These are phyloP conservation scores for Orthonyx spaldingii DNA, from an alignment of 2,113 vertebrate genomes.

Conservation along the genomic window DNA sequence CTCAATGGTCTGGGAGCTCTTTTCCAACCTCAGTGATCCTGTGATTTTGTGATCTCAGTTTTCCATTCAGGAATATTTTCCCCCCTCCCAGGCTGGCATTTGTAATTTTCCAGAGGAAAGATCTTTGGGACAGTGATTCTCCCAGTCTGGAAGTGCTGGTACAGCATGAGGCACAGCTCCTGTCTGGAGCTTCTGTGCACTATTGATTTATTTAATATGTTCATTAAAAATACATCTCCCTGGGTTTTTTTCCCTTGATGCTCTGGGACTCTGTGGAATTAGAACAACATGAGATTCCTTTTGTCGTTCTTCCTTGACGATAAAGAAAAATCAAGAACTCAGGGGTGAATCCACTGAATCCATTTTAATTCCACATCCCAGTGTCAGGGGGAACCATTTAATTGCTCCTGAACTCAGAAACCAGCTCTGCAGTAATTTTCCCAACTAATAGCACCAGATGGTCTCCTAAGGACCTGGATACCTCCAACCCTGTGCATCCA, in stretches of 20 bases:
- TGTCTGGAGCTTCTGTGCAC: neutral
- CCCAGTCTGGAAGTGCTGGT: neutral
- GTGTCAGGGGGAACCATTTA: neutral
- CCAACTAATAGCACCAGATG: neutral
- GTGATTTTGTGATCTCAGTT: neutral
- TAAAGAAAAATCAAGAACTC: neutral
- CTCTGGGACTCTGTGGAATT: neutral
- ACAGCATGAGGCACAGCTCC: rapidly evolving
- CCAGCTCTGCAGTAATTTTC: neutral
- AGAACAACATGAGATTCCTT: neutral
- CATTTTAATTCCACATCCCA: neutral
- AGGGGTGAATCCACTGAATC: neutral
- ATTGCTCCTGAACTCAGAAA: neutral
- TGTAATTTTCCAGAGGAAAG: neutral
- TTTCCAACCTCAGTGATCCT: neutral
- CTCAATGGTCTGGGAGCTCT: no score
- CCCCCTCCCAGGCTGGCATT: neutral
- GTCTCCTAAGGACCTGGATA: neutral
- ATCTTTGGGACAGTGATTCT: neutral
- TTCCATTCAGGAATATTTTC: neutral
- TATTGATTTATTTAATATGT: neutral
- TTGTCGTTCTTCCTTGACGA: neutral
- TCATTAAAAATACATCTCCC: neutral
- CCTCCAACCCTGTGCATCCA: neutral
- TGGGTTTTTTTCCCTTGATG: neutral